A percentile compares a stretch with the other conserved stretches of the same genome.
phyloP scores from a whole-genome alignment of 2,888 invertebrate genomes.

The Ormyrus pomaceus region DNA sequence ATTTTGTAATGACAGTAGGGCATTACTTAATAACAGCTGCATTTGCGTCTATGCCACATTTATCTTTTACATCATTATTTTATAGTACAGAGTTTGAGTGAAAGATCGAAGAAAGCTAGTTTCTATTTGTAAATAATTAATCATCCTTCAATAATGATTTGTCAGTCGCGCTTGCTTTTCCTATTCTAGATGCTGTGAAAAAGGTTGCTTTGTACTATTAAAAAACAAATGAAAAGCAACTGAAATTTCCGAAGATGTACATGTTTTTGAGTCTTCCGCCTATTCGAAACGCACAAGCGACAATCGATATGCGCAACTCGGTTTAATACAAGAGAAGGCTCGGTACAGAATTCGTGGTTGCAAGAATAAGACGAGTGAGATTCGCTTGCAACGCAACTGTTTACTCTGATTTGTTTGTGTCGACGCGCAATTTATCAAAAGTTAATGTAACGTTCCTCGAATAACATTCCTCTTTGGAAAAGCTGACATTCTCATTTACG shows the following conservation, averaged over 20 bases:
- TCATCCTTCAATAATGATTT: slow-evolving; percentile 37
- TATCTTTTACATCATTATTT: slow-evolving; percentile 13
- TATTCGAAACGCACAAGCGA: slow-evolving; percentile 30
- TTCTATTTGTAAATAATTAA: slow-evolving; percentile 48
- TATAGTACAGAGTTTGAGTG: neutral
- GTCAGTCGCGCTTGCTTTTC: slow-evolving; percentile 17
- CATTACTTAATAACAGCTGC: slow-evolving; percentile 15
- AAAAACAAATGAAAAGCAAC: no score
- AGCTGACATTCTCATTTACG: slow-evolving; percentile 47
- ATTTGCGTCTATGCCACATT: slow-evolving; percentile 13
- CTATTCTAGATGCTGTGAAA: neutral
- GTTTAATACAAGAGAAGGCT: slow-evolving; percentile 12
- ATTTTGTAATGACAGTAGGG: neutral
- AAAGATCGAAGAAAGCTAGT: slow-evolving; percentile 19
- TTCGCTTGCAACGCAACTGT: slow-evolving; percentile 12
- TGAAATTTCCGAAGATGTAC: no score
- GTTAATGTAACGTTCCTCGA: slow-evolving; percentile 33
- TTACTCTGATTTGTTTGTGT: slow-evolving; percentile 11
- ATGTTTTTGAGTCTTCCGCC: slow-evolving; percentile 30
- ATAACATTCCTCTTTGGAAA: slow-evolving; percentile 47
- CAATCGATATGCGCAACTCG: slow-evolving; percentile 20
- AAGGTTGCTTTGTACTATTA: no score
- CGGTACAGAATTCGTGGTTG: neutral
- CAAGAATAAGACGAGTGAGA: neutral
- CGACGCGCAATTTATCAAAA: slow-evolving; percentile 35